These are phyloP conservation scores for Palloptera scutellata DNA, from an alignment of 2,888 invertebrate genomes.

Conservation along the genomic window DNA sequence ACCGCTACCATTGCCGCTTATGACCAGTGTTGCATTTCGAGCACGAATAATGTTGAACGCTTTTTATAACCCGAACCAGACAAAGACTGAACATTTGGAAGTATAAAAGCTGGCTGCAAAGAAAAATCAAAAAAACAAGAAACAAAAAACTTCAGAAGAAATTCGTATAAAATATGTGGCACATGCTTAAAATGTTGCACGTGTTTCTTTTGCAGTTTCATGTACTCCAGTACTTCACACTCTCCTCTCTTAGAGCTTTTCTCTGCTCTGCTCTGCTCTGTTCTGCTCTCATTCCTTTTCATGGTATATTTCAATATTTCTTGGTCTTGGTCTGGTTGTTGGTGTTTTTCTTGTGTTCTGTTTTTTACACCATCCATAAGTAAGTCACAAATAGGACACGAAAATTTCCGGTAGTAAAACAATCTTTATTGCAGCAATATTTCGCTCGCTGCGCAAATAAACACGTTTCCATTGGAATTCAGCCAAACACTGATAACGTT, in stretches of 20 bases:
- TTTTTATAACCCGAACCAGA: not conserved
- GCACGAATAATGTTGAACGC: not conserved
- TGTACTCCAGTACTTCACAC: too few species aligned
- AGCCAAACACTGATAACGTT: too few species aligned
- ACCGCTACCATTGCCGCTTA: not conserved
- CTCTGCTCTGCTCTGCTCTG: too few species aligned
- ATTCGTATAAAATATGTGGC: slow-evolving; percentile 14
- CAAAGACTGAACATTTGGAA: not conserved
- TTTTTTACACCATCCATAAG: too few species aligned
- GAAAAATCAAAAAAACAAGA: not conserved
- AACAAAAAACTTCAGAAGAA: not conserved
- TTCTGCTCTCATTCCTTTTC: too few species aligned
- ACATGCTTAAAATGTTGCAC: slow-evolving; percentile 23
- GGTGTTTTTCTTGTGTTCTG: not conserved
- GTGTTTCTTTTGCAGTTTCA: slow-evolving; percentile 2
- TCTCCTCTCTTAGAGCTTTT: too few species aligned
- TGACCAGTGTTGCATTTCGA: slow-evolving; percentile 2
- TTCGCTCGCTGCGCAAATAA: not conserved
- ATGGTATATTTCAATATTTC: too few species aligned
- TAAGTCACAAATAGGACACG: not conserved
- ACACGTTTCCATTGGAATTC: too few species aligned
- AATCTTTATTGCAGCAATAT: slow-evolving; percentile 18
- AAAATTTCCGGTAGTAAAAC: slow-evolving; percentile 21
- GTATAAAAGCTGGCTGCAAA: not conserved
- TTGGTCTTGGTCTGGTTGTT: not conserved